phyloP scores from a whole-genome alignment of 2,888 invertebrate species.

The Schrankia costaestrigalis region DNA sequence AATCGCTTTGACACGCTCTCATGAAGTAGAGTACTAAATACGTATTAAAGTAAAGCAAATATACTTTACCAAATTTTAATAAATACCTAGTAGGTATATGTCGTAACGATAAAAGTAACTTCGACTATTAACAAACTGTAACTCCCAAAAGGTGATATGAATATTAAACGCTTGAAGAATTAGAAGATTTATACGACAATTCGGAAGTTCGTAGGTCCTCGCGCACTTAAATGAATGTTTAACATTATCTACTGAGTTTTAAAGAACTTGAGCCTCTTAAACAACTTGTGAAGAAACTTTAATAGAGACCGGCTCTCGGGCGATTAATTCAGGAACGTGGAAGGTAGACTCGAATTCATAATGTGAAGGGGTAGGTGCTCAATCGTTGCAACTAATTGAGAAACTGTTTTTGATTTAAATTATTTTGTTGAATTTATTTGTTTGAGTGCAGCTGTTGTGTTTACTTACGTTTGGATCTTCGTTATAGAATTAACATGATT shows the following conservation, averaged over 20 bases:
- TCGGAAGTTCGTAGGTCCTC: slow-evolving; percentile 61
- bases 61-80: too few relatives aligned
- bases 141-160: slow-evolving; percentile 65
- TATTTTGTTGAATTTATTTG: slow-evolving; percentile 15
- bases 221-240: slow-evolving; percentile 79
- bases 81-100: too few relatives aligned
- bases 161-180: slow-evolving; percentile 79
- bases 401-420: slow-evolving; percentile 20
- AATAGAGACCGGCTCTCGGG: slow-evolving; percentile 74
- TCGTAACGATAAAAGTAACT: too few relatives aligned
- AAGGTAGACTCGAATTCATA: slow-evolving; percentile 73
- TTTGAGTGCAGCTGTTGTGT: too few relatives aligned
- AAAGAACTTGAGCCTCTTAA: slow-evolving; percentile 71
- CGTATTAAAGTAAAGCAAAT: too few relatives aligned
- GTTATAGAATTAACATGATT: too few relatives aligned
- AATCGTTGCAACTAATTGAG: slow-evolving; percentile 30
- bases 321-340: slow-evolving; percentile 76
- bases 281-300: slow-evolving; percentile 77
- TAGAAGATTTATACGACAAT: slow-evolving; percentile 76
- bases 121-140: slow-evolving; percentile 31
- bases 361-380: slow-evolving; percentile 62
- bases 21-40: too few relatives aligned
- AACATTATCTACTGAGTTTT: slow-evolving; percentile 77
- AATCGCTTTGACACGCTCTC: too few relatives aligned
- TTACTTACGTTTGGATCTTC: too few relatives aligned